Evolutionary conservation across 2,113 vertebrate species (phyloP).

Genomic region (Xiphias gladius): DNA sequence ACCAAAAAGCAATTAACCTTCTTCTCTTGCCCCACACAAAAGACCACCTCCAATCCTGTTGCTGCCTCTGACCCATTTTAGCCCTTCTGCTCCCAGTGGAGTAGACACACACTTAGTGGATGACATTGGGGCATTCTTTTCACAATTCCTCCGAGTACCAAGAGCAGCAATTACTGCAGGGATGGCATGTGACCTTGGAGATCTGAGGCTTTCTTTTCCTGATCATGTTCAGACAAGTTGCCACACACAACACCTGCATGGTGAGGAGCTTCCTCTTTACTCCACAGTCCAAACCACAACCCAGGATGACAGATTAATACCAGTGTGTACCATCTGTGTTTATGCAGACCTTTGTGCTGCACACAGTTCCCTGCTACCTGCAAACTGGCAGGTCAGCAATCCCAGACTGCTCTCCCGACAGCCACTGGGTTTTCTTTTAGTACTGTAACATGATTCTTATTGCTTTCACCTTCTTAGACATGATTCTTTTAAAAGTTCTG

Average conservation of each 20-base stretch:
- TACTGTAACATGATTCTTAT: conserved; percentile 57
- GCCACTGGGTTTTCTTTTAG: conserved; percentile 30
- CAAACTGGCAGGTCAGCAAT: conserved; percentile 70
- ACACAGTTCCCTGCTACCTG: conserved; percentile 14
- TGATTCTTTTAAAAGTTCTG: conserved; percentile 62
- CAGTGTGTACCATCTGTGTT: conserved; percentile 71
- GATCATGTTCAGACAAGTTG: conserved; percentile 54
- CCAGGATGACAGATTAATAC: conserved; percentile 75
- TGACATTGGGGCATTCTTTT: conserved; percentile 50
- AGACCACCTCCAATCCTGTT: conserved; percentile 51
- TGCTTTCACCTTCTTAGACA: conserved; percentile 46
- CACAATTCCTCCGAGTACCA: conserved; percentile 55
- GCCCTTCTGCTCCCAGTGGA: conserved; percentile 44
- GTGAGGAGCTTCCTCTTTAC: conserved; percentile 24
- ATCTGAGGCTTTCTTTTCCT: conserved; percentile 45
- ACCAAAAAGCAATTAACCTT: conserved; percentile 69
- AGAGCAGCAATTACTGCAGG: conserved; percentile 61
- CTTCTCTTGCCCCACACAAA: conserved; percentile 60
- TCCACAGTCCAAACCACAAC: conserved; percentile 44
- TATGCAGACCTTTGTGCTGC: not conserved
- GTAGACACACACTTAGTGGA: conserved; percentile 53
- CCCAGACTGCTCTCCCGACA: conserved; percentile 32
- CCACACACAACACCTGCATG: conserved; percentile 74
- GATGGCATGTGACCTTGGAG: conserved; percentile 55
- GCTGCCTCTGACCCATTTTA: conserved; percentile 43